Percentiles rank a stretch among this genome's conserved stretches.
phyloP scores from a whole-genome alignment of 2,797 vertebrate species.

The Chanos chanos region DNA sequence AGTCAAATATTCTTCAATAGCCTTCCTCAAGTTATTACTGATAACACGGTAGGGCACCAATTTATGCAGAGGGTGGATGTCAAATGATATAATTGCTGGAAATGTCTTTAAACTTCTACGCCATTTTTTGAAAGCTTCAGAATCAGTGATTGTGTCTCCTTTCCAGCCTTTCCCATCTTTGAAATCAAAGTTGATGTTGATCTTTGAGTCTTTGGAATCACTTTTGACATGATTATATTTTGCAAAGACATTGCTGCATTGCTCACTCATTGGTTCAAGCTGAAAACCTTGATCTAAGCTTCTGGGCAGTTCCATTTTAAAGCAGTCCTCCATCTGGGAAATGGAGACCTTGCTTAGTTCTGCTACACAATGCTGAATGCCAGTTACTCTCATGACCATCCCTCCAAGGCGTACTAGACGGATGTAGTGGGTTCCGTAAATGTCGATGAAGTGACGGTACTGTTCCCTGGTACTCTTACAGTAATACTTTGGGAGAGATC shows the following conservation, averaged over 20 bases:
- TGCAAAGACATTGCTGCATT: neutral
- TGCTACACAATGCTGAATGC: neutral
- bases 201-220: neutral
- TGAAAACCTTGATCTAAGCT: neutral
- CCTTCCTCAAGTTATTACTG: neutral
- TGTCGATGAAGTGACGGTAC: neutral
- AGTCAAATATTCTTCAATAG: neutral
- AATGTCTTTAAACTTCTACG: neutral
- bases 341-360: neutral
- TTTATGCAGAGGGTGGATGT: neutral
- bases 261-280: too few species aligned
- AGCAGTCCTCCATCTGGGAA: neutral
- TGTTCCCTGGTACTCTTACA: neutral
- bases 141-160: neutral
- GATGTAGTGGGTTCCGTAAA: neutral
- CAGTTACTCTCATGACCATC: neutral
- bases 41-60: neutral
- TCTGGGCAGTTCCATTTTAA: neutral
- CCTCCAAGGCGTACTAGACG: neutral
- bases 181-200: neutral
- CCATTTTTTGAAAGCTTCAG: neutral
- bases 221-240: neutral
- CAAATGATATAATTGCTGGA: neutral
- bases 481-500: neutral
- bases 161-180: neutral